phyloP scores from a whole-genome alignment of 1,140 invertebrate genomes.

The Cydia fagiglandana region DNA sequence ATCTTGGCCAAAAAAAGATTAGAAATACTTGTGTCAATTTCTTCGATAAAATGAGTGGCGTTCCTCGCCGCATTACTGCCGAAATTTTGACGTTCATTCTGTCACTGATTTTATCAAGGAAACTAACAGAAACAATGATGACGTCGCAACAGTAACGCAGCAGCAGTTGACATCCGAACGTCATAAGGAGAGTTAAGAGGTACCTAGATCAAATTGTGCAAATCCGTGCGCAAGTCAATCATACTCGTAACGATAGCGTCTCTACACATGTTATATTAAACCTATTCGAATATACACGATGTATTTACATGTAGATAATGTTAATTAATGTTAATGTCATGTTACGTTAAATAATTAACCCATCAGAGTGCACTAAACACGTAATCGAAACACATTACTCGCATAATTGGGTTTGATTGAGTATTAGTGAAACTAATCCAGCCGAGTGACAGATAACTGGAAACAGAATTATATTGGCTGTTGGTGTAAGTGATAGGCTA shows the following conservation, averaged over 20 bases:
- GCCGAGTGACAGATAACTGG: constrained; percentile 27
- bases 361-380: constrained; percentile 11
- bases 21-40: too few species aligned
- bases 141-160: too few species aligned
- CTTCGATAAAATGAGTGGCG: too few species aligned
- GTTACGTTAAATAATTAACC: constrained; percentile 30
- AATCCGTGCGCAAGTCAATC: too few species aligned
- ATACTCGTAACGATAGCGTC: not conserved
- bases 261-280: not conserved
- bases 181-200: too few species aligned
- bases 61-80: too few species aligned
- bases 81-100: too few species aligned
- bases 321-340: constrained; percentile 20
- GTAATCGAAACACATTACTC: constrained; percentile 30
- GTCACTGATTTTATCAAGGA: too few species aligned
- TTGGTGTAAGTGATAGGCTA: not conserved
- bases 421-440: constrained; percentile 30
- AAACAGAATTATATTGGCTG: constrained; percentile 28
- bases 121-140: too few species aligned
- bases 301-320: not conserved
- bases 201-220: too few species aligned
- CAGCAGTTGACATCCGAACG: too few species aligned
- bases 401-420: constrained; percentile 31
- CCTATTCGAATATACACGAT: not conserved
- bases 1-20: too few species aligned